Percentiles rank a stretch among this genome's conserved stretches.
Conservation (phyloP, 1,140 invertebrate species). For the Spodoptera frugiperda region DNA sequence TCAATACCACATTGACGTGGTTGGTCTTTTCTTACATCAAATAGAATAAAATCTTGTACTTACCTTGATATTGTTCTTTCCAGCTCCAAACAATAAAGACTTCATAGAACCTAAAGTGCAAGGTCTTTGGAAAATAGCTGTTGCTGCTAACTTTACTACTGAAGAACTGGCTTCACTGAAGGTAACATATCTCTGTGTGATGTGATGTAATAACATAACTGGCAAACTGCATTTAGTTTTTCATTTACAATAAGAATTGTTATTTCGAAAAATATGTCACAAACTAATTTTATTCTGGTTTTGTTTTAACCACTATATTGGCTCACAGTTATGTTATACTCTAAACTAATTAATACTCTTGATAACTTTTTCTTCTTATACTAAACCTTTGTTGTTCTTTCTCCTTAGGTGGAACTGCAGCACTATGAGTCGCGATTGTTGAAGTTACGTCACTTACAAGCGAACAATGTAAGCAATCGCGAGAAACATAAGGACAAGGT, state of each 20-base stretch:
- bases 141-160: slow-evolving; percentile 92
- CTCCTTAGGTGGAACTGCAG: slow-evolving; percentile 89
- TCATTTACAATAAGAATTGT: too few species aligned
- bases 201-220: too few species aligned
- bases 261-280: too few species aligned
- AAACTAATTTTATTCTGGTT: too few species aligned
- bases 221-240: too few species aligned
- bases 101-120: slow-evolving; percentile 96
- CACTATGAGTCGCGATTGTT: slow-evolving; percentile 95
- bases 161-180: slow-evolving; percentile 94
- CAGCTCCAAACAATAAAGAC: slow-evolving; percentile 91
- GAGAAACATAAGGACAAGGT: slow-evolving; percentile 87
- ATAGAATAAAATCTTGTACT: not conserved
- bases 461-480: slow-evolving; percentile 89
- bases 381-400: slow-evolving; percentile 5
- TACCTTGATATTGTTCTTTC: slow-evolving; percentile 31
- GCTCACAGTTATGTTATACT: too few species aligned
- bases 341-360: too few species aligned
- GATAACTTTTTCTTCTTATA: too few species aligned
- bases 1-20: too few species aligned
- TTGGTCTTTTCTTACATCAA: too few species aligned
- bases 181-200: slow-evolving; percentile 74
- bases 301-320: too few species aligned
- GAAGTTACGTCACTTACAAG: slow-evolving; percentile 93
- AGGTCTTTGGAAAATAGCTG: slow-evolving; percentile 93